Evolutionary conservation across 2,113 vertebrate genomes (phyloP), one percentile per base, ranked within the genome.

Genomic region (Malurus cyaneus): DNA sequence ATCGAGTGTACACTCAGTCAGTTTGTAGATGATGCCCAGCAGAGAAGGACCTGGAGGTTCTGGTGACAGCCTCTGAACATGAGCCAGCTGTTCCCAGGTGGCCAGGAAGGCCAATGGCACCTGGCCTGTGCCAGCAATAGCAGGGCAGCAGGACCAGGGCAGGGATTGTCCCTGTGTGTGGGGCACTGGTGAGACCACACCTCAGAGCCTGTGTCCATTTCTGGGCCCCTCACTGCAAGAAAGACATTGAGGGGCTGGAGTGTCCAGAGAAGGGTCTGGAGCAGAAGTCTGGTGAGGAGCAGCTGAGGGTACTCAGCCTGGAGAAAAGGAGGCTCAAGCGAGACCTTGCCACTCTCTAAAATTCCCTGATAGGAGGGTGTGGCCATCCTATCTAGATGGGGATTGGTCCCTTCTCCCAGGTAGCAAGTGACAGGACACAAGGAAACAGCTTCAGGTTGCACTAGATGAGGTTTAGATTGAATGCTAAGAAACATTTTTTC

Each of bases 231-330:
- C 24, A 5, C 28, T n/a, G 3, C 39, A 25, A 14, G 44, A 20
- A 59, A 0, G 0, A 46, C 28, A 9, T 3, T 29, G 53, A n/a
- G 8, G 12, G 0, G 2, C 32, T 66, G 39, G 46, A 60, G 7
- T 0, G 39, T 67, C 6, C 46, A 47, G 29, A 47, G 47, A n/a
- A 41, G 12, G 69, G 18, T 29, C 18, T 66, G 53, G 5, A 53
- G 19, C 19, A 47, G 18, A 28, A 14, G 18, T 3, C 5, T 17
- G 12, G 1, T 19, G 15, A 67, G 32, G 15, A 71, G 14, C 25
- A 32, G 31, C 31, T 57, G 21, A 32, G 32, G 28, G 2, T 3
- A 1, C 13, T 80, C 5, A n/a, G 8, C 10, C 28, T 52, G 18
- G 23, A 53, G 16, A n/a, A 60, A 29, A 60, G 46, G 39, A 66